A percentile compares a stretch with the other conserved stretches of the same genome.
phyloP scores from a whole-genome alignment of 2,888 invertebrate species.

The Brenthis daphne region DNA sequence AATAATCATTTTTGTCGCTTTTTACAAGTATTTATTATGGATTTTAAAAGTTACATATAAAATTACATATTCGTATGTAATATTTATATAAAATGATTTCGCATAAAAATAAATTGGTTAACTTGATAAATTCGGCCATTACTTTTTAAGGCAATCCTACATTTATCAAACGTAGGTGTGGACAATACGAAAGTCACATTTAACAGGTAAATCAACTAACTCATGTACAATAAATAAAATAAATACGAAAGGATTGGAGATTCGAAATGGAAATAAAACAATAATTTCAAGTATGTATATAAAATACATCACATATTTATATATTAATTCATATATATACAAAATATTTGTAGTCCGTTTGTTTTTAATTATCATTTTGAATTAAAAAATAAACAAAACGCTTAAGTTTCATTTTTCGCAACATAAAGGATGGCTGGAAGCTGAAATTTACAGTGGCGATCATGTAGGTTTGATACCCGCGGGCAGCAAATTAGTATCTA shows the following conservation, averaged over 20 bases:
- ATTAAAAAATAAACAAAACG: neutral
- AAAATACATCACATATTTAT: neutral
- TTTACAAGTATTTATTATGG: too few species aligned
- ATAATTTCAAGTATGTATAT: conserved; percentile 17
- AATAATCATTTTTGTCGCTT: too few species aligned
- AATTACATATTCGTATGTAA: too few species aligned
- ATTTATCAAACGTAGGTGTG: conserved; percentile 20
- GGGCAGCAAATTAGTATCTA: too few species aligned
- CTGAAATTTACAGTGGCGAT: neutral
- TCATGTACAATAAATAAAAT: conserved; percentile 31
- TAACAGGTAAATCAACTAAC: conserved; percentile 31
- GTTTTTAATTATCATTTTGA: conserved; percentile 4
- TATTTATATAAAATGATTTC: too few species aligned
- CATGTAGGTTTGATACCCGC: too few species aligned
- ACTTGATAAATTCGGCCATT: conserved; percentile 1
- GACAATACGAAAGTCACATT: conserved; percentile 29
- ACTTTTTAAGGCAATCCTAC: conserved; percentile 2
- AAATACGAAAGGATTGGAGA: conserved; percentile 20
- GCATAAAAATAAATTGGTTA: too few species aligned
- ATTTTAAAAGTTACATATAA: too few species aligned
- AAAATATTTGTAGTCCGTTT: neutral
- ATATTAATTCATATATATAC: neutral
- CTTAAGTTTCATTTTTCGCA: too few species aligned
- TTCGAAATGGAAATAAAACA: conserved; percentile 32
- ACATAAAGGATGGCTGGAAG: neutral